Percentiles rank a stretch among this genome's conserved stretches.
phyloP scores from a whole-genome alignment of 2,888 invertebrate genomes.

The Tetranychus piercei region DNA sequence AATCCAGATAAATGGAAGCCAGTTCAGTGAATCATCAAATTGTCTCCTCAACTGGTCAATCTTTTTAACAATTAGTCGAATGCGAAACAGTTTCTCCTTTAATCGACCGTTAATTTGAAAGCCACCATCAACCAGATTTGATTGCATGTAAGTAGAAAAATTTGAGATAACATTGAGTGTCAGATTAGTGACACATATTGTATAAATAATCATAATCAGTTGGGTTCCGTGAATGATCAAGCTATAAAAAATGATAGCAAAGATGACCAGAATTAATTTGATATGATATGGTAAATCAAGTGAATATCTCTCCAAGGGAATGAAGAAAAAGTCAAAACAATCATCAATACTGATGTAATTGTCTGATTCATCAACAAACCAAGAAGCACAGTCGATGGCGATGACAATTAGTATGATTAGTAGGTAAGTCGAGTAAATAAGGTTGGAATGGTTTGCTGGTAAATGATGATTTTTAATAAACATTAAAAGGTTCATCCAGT shows the following conservation, averaged over 20 bases:
- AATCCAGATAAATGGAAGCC: background rate
- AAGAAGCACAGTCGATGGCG: background rate
- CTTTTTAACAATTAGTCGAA: background rate
- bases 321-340: background rate
- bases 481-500: background rate
- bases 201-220: background rate
- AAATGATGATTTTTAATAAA: no score
- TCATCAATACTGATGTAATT: background rate
- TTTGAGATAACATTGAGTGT: background rate
- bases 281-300: background rate
- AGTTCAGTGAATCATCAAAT: background rate
- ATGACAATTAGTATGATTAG: background rate
- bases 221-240: background rate
- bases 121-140: background rate
- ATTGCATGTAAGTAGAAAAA: background rate
- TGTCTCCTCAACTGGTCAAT: background rate
- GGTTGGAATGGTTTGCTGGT: background rate
- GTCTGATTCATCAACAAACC: background rate
- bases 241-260: background rate
- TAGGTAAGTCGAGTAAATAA: background rate
- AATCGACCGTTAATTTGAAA: background rate
- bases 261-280: background rate
- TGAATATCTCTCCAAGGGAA: background rate
- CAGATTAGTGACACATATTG: background rate
- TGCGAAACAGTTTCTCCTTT: background rate